A percentile compares a stretch with the other conserved stretches of the same genome.
These are phyloP conservation scores for Drosophila funebris DNA, from an alignment of 1,140 invertebrate species.

Conservation along the genomic window DNA sequence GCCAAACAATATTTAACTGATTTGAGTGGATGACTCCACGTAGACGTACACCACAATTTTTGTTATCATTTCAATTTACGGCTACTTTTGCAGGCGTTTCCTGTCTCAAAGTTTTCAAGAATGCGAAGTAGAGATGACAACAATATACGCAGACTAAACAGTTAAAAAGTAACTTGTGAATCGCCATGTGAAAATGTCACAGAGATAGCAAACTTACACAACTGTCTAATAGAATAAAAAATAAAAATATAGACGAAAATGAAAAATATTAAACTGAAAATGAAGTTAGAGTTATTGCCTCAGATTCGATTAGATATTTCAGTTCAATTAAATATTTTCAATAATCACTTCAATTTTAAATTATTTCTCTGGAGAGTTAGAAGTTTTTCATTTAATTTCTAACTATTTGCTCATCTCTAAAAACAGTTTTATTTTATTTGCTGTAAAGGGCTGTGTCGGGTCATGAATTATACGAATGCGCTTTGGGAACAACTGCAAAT, in stretches of 20 bases:
- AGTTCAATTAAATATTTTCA: neutral
- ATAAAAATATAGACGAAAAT: neutral
- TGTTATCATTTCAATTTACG: conserved; percentile 38
- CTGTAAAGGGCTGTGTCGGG: neutral
- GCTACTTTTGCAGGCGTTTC: conserved; percentile 17
- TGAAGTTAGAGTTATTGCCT: no score
- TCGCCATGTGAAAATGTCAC: conserved; percentile 32
- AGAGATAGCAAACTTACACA: conserved; percentile 19
- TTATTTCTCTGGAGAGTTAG: neutral
- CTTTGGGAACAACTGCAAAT: conserved; percentile 41
- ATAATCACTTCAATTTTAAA: neutral
- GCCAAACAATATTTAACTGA: conserved; percentile 41
- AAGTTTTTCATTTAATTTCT: neutral
- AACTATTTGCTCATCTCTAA: conserved; percentile 4
- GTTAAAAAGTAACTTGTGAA: conserved; percentile 34
- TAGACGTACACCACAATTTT: no score
- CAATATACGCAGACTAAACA: neutral
- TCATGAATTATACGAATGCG: conserved; percentile 34
- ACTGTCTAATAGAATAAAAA: neutral
- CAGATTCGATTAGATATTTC: neutral
- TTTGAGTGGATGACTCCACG: conserved; percentile 22
- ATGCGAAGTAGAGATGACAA: conserved; percentile 5
- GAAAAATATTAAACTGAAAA: neutral
- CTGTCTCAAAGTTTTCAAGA: conserved; percentile 28
- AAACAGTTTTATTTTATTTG: conserved; percentile 16